These are phyloP conservation scores for Phyto melanocephala DNA, from an alignment of 2,888 invertebrate species.

Conservation along the genomic window DNA sequence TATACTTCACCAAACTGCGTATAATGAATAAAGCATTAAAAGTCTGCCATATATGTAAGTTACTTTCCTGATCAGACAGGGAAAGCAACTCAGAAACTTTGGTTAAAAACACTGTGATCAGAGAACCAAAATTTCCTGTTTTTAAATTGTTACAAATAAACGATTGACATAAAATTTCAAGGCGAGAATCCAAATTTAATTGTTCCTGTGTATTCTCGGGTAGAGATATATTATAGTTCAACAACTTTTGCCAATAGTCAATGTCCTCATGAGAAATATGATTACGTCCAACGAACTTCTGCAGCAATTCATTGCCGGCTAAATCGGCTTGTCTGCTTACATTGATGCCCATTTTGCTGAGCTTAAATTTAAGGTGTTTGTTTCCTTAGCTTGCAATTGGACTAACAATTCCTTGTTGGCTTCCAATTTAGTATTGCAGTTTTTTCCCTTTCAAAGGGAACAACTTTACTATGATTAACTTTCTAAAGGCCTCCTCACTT, in stretches of 20 bases:
- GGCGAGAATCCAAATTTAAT: slow-evolving; percentile 88
- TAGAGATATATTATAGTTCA: slow-evolving; percentile 93
- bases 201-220: slow-evolving; percentile 90
- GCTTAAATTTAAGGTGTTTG: background rate
- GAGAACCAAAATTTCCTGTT: slow-evolving; percentile 93
- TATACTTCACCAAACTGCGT: slow-evolving; percentile 90
- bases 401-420: slow-evolving; percentile 4
- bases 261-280: slow-evolving; percentile 91
- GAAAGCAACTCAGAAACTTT: slow-evolving; percentile 90
- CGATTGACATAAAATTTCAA: slow-evolving; percentile 86
- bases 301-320: slow-evolving; percentile 88
- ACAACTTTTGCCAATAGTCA: slow-evolving; percentile 95
- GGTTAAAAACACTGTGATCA: slow-evolving; percentile 91
- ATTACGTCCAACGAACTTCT: slow-evolving; percentile 85
- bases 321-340: slow-evolving; percentile 90
- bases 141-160: slow-evolving; percentile 90
- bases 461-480: slow-evolving; percentile 36
- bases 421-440: slow-evolving; percentile 17
- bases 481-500: background rate
- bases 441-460: background rate
- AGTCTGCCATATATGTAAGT: slow-evolving; percentile 92
- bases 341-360: slow-evolving; percentile 87
- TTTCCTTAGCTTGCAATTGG: background rate
- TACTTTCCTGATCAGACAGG: slow-evolving; percentile 90
- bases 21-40: slow-evolving; percentile 96